phyloP scores from a whole-genome alignment of 2,888 invertebrate genomes.

The Smittia aterrima region DNA sequence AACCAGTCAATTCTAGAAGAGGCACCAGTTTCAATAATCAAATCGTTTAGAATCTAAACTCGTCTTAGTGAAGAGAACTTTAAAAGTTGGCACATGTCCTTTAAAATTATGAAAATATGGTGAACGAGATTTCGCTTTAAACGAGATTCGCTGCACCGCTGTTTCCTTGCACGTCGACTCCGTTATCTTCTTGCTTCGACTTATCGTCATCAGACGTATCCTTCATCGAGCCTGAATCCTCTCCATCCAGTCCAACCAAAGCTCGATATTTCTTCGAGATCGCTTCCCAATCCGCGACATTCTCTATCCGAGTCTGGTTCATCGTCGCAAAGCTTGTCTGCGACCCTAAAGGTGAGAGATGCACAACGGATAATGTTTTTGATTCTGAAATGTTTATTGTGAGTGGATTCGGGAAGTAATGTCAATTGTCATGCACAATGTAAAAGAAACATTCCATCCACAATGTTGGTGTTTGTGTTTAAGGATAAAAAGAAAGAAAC shows the following conservation, averaged over 20 bases:
- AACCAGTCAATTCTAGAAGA: neutral
- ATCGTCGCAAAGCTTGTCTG: conserved; percentile 77
- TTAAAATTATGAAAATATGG: neutral
- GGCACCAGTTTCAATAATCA: neutral
- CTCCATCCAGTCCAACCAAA: conserved; percentile 63
- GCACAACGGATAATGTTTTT: conserved; percentile 74
- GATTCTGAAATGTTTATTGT: conserved; percentile 52
- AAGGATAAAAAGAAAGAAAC: conserved; percentile 23
- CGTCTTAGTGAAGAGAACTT: neutral
- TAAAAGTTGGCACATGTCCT: conserved; percentile 14
- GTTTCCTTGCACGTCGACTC: conserved; percentile 40
- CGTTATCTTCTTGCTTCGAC: conserved; percentile 40
- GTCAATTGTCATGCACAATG: conserved; percentile 21
- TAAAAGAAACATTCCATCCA: conserved; percentile 25
- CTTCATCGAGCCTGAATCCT: conserved; percentile 55
- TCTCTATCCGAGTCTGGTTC: conserved; percentile 74
- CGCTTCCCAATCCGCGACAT: conserved; percentile 87
- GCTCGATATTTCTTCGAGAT: conserved; percentile 86
- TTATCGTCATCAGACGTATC: conserved; percentile 52
- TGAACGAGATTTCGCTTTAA: conserved; percentile 9
- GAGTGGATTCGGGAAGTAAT: conserved; percentile 7
- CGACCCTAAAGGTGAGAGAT: conserved; percentile 79
- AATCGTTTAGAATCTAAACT: neutral
- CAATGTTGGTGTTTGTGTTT: neutral
- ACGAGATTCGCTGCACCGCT: conserved; percentile 34